A percentile compares a stretch with the other conserved stretches of the same genome.
Evolutionary conservation across 2,113 vertebrate genomes (phyloP).

Genomic region (Synchiropus splendidus): DNA sequence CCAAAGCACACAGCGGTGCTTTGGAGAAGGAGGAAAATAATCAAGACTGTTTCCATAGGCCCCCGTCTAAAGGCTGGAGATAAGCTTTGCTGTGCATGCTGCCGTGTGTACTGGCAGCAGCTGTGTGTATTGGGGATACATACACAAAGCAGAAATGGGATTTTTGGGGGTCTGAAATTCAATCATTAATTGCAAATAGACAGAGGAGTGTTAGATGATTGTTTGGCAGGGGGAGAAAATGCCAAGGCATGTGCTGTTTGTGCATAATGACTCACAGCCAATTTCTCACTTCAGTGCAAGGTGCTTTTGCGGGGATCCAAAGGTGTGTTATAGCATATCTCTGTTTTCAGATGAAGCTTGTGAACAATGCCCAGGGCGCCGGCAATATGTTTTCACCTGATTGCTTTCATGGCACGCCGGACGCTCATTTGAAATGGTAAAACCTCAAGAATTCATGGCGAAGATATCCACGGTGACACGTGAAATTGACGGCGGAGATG

Average conservation of each 20-base stretch:
- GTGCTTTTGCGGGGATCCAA: slow-evolving; percentile 55
- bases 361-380: slow-evolving; percentile 42
- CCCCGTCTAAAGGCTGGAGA: slow-evolving; percentile 61
- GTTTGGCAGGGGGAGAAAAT: slow-evolving; percentile 59
- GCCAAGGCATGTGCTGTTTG: slow-evolving; percentile 55
- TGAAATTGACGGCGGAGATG: too few relatives aligned
- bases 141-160: slow-evolving; percentile 58
- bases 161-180: slow-evolving; percentile 55
- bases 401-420: slow-evolving; percentile 43
- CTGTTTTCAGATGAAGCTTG: slow-evolving; percentile 49
- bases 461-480: too few relatives aligned
- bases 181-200: slow-evolving; percentile 69
- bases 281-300: slow-evolving; percentile 60
- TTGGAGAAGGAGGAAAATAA: slow-evolving; percentile 64
- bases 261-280: slow-evolving; percentile 64
- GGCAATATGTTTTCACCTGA: slow-evolving; percentile 51
- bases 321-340: slow-evolving; percentile 53
- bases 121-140: slow-evolving; percentile 59
- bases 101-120: slow-evolving; percentile 52
- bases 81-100: slow-evolving; percentile 60
- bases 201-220: slow-evolving; percentile 60
- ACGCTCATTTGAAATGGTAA: slow-evolving; percentile 33
- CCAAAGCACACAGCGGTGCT: slow-evolving; percentile 65
- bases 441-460: slow-evolving; percentile 22
- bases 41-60: slow-evolving; percentile 66